phyloP scores from a whole-genome alignment of 2,888 invertebrate genomes.

The Rotaria magnacalcarata region DNA sequence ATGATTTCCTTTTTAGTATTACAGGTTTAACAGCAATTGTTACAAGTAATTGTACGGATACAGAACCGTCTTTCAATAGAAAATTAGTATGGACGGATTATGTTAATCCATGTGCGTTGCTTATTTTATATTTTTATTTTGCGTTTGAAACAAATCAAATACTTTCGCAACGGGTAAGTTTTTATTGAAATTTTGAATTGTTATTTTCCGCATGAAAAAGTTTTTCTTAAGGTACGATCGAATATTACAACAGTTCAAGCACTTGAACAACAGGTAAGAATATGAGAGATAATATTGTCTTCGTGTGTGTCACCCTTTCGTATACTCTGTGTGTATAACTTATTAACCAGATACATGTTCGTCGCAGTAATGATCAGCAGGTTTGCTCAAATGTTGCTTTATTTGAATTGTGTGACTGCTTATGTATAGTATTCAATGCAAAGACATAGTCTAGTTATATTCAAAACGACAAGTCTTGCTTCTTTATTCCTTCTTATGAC shows the following conservation, averaged over 20 bases:
- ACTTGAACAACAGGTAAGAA: background rate
- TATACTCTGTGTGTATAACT: background rate
- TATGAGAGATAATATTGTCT: background rate
- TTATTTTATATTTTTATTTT: slow-evolving; percentile 2
- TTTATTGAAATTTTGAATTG: too few relatives aligned
- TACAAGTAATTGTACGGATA: background rate
- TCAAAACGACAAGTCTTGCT: background rate
- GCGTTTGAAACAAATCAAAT: slow-evolving; percentile 12
- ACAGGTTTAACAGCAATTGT: slow-evolving; percentile 24
- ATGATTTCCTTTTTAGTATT: background rate
- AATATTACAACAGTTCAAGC: background rate
- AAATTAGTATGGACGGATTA: slow-evolving; percentile 1
- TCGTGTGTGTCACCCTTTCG: background rate
- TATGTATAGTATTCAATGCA: background rate
- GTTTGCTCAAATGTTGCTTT: background rate
- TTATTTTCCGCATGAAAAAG: background rate
- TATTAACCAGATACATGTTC: background rate
- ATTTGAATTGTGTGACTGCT: background rate
- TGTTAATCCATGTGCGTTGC: slow-evolving; percentile 3
- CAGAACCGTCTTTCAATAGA: background rate
- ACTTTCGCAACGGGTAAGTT: background rate
- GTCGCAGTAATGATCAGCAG: background rate
- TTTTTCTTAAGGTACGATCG: background rate
- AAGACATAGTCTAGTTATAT: background rate
- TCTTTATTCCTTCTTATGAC: background rate